Conservation (phyloP, 2,113 vertebrate genomes). For the Leptodactylus fuscus region DNA sequence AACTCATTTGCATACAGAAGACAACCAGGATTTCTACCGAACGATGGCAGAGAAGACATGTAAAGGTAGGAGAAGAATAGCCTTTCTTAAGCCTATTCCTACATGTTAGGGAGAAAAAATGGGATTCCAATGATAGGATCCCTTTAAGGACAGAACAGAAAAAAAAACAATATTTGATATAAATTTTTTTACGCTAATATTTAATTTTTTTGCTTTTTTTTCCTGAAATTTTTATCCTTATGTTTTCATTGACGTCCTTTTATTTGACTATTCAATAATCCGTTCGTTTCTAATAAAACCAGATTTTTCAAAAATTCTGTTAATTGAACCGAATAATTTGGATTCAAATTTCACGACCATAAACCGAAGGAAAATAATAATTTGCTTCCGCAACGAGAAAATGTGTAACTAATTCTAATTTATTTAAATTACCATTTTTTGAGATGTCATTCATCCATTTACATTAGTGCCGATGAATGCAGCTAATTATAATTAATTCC, state of each 20-base stretch:
- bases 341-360: background rate
- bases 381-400: background rate
- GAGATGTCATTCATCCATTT: slow-evolving; percentile 18
- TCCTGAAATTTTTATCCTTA: no score
- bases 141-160: no score
- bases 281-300: background rate
- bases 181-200: no score
- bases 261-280: background rate
- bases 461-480: slow-evolving; percentile 9
- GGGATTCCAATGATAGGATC: no score
- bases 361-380: background rate
- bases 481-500: slow-evolving; percentile 52
- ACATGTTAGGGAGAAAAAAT: no score
- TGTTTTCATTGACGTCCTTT: background rate
- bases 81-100: no score
- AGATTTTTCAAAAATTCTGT: background rate
- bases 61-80: no score
- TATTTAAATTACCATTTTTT: slow-evolving; percentile 16
- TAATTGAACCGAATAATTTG: background rate
- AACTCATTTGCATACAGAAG: no score
- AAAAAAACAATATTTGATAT: no score
- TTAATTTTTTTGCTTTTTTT: no score
- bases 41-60: no score
- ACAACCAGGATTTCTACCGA: no score
- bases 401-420: slow-evolving; percentile 27